These are phyloP conservation scores for Halocaridina rubra DNA, from an alignment of 2,888 invertebrate genomes.

Conservation along the genomic window DNA sequence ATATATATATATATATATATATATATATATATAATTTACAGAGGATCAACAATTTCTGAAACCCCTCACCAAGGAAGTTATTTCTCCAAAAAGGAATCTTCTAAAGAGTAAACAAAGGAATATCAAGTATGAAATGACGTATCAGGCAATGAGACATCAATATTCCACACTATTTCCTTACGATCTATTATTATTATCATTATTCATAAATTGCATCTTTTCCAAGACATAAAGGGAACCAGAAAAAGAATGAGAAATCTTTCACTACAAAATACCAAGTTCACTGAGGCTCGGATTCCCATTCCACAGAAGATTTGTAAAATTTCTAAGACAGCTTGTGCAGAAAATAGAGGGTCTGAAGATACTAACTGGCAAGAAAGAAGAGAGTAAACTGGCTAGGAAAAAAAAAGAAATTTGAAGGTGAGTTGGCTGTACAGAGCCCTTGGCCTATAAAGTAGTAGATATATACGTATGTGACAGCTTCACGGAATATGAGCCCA, in stretches of 20 bases:
- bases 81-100: neutral
- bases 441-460: slow-evolving; percentile 17
- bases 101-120: no score
- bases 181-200: slow-evolving; percentile 10
- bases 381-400: no score
- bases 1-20: no score
- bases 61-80: neutral
- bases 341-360: no score
- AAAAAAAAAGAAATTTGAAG: no score
- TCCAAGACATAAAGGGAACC: neutral
- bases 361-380: no score
- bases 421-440: slow-evolving; percentile 1
- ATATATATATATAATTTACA: neutral
- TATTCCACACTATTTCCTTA: no score
- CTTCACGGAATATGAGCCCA: slow-evolving; percentile 16
- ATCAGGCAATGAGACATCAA: no score
- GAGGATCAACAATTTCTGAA: neutral
- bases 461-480: neutral
- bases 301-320: no score
- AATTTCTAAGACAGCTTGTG: no score
- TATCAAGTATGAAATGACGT: no score
- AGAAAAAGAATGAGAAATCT: slow-evolving; percentile 11
- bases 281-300: slow-evolving; percentile 21
- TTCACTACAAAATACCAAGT: neutral
- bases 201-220: neutral